Conservation (phyloP, 2,113 vertebrate species). For the Cercocebus atys region DNA sequence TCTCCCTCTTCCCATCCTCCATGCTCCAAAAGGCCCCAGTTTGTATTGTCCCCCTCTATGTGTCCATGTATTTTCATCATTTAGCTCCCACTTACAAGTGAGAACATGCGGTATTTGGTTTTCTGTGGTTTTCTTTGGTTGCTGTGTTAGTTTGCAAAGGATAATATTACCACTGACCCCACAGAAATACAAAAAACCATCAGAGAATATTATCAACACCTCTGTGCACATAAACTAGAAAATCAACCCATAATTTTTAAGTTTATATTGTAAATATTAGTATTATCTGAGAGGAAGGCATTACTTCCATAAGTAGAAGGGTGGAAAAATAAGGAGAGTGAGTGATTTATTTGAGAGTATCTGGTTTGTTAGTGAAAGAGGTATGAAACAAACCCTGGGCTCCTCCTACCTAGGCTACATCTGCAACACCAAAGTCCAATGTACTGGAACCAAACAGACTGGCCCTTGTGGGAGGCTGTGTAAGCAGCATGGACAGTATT, state of each 20-base stretch:
- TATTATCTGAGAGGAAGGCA: background rate
- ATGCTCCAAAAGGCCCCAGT: no score
- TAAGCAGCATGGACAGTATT: background rate
- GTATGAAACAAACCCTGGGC: background rate
- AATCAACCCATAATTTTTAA: background rate
- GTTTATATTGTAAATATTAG: background rate
- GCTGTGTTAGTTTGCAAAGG: no score
- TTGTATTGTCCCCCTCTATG: no score
- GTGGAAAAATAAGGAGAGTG: slow-evolving; percentile 21
- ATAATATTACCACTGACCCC: no score
- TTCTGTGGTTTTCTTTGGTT: no score
- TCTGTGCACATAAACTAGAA: no score
- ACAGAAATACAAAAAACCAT: no score
- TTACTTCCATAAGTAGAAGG: slow-evolving; percentile 3
- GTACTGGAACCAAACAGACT: background rate
- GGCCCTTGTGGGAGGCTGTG: background rate
- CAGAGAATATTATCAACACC: no score
- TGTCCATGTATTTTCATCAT: no score
- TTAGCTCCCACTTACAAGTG: no score
- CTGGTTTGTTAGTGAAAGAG: background rate
- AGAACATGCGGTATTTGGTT: no score
- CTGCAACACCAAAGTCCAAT: background rate
- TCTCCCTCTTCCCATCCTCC: no score
- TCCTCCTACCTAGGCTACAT: background rate
- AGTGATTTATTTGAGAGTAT: slow-evolving; percentile 23